Conservation (phyloP, 2,797 vertebrate species). For the Sebastolobus altivelis region DNA sequence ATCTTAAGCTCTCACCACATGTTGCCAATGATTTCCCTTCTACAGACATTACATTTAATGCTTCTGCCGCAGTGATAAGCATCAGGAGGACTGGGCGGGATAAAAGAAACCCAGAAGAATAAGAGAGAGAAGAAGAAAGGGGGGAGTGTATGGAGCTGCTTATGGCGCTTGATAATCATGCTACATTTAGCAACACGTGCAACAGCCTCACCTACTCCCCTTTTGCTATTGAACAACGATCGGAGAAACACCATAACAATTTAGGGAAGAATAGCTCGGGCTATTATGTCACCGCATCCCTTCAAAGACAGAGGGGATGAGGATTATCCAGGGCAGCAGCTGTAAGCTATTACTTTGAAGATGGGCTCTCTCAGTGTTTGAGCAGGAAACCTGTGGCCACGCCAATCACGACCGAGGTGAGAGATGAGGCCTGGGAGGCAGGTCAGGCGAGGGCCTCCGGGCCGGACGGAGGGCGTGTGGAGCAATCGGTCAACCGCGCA, state of each 20-base stretch:
- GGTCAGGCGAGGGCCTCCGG: slow-evolving; percentile 79
- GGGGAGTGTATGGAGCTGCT: slow-evolving; percentile 60
- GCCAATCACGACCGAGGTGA: slow-evolving; percentile 90
- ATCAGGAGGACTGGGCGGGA: slow-evolving; percentile 83
- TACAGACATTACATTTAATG: slow-evolving; percentile 88
- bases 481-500: slow-evolving; percentile 33
- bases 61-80: slow-evolving; percentile 86
- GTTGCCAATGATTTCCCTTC: slow-evolving; percentile 87
- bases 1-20: slow-evolving; percentile 90
- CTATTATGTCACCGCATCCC: slow-evolving; percentile 89
- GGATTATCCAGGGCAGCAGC: slow-evolving; percentile 91
- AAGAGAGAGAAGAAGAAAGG: slow-evolving; percentile 35
- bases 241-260: slow-evolving; percentile 87
- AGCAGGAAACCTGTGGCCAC: slow-evolving; percentile 79
- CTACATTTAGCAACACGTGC: slow-evolving; percentile 84
- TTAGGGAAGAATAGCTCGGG: slow-evolving; percentile 81
- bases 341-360: slow-evolving; percentile 97
- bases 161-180: slow-evolving; percentile 80
- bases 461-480: slow-evolving; percentile 39
- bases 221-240: slow-evolving; percentile 76
- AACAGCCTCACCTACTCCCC: slow-evolving; percentile 75
- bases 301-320: slow-evolving; percentile 88
- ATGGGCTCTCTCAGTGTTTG: slow-evolving; percentile 79
- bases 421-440: slow-evolving; percentile 81
- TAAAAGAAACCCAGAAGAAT: slow-evolving; percentile 78